phyloP scores from a whole-genome alignment of 2,797 vertebrate genomes.

The Rhinichthys osculus region DNA sequence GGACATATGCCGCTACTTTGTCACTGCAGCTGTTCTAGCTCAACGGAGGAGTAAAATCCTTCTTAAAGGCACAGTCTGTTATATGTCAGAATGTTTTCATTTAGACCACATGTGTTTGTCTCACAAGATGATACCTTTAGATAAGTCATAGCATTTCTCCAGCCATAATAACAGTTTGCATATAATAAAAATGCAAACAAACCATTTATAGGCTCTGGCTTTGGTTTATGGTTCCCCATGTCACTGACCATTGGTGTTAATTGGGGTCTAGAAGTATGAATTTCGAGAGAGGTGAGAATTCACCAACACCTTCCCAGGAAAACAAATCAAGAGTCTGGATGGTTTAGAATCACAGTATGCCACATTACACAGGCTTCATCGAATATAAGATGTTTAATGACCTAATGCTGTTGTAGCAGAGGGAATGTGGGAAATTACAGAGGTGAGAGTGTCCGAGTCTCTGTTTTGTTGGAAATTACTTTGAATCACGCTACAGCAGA shows the following conservation, averaged over 20 bases:
- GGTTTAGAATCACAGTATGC: slow-evolving; percentile 5
- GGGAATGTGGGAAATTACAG: background rate
- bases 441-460: background rate
- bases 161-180: slow-evolving; percentile 7
- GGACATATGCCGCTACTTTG: slow-evolving; percentile 29
- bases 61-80: slow-evolving; percentile 23
- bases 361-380: background rate
- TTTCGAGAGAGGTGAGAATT: background rate
- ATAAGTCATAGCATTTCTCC: background rate
- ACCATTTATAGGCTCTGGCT: slow-evolving; percentile 17
- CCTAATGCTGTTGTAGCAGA: slow-evolving; percentile 12
- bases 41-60: slow-evolving; percentile 15
- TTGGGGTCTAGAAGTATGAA: background rate
- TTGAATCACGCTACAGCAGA: slow-evolving; percentile 11
- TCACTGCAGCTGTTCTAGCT: slow-evolving; percentile 46
- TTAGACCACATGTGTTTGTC: slow-evolving; percentile 22
- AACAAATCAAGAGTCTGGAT: slow-evolving; percentile 17
- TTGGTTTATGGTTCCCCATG: slow-evolving; percentile 3
- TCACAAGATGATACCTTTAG: slow-evolving; percentile 28
- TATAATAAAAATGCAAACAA: slow-evolving; percentile 20
- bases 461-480: slow-evolving; percentile 11
- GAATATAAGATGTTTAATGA: slow-evolving; percentile 2
- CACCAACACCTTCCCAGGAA: background rate
- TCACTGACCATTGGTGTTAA: slow-evolving; percentile 1
- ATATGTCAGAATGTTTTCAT: slow-evolving; percentile 34